phyloP scores from a whole-genome alignment of 2,113 vertebrate genomes.

The Pomatorhinus ruficollis region DNA sequence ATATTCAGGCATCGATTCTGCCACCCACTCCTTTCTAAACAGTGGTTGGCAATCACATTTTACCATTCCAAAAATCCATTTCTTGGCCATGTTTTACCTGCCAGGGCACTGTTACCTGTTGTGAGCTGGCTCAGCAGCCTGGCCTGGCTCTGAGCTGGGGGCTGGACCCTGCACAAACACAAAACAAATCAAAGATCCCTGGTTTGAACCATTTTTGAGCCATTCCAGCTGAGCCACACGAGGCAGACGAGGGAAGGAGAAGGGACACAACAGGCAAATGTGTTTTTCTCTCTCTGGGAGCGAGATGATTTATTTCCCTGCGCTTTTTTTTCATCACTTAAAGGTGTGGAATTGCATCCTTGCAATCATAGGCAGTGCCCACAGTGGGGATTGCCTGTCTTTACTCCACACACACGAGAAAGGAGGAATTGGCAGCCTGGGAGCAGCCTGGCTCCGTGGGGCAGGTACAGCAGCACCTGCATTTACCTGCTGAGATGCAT shows the following conservation, averaged over 20 bases:
- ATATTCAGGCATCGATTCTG: no score
- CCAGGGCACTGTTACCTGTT: rapidly evolving
- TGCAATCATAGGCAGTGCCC: rapidly evolving
- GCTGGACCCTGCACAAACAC: background rate
- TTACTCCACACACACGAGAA: rapidly evolving
- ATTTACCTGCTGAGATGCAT: background rate
- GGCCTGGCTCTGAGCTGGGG: background rate
- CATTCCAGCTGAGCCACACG: rapidly evolving
- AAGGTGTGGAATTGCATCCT: background rate
- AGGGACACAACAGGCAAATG: background rate
- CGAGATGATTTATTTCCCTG: background rate
- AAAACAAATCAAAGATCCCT: no score
- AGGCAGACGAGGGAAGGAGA: background rate
- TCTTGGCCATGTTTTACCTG: background rate
- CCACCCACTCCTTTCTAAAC: no score
- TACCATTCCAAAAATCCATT: no score
- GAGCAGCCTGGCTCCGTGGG: rapidly evolving
- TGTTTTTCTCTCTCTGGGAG: background rate
- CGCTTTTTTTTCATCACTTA: background rate
- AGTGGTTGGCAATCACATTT: no score
- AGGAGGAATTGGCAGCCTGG: background rate
- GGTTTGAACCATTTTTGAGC: background rate
- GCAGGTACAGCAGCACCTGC: background rate
- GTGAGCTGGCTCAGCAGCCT: background rate
- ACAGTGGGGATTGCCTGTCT: rapidly evolving